Evolutionary conservation across 2,113 vertebrate genomes (phyloP).

Genomic region (Tyto alba): DNA sequence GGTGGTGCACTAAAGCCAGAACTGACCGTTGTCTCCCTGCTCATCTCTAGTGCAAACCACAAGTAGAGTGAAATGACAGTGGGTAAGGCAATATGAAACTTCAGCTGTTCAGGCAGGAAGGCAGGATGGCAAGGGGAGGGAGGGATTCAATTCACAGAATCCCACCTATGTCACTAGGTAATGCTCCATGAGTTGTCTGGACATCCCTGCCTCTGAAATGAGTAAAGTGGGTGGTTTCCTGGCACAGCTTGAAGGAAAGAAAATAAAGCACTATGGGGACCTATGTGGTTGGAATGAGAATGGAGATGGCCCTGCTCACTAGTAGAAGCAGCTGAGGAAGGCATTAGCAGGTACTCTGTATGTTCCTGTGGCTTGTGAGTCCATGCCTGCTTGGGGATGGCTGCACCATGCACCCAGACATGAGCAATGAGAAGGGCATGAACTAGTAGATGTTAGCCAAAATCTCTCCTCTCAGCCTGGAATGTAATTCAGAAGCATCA

Average conservation of each 20-base stretch:
- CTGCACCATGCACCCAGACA: neutral
- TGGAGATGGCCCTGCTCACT: neutral
- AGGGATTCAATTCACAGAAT: neutral
- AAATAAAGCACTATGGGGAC: neutral
- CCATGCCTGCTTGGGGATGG: neutral
- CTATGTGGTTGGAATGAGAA: neutral
- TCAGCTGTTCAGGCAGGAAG: neutral
- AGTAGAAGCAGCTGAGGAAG: neutral
- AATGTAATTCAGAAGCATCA: neutral
- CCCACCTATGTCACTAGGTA: neutral
- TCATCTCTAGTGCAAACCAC: neutral
- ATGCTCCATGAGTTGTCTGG: neutral
- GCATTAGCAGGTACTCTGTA: neutral
- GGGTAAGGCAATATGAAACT: neutral
- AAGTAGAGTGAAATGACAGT: neutral
- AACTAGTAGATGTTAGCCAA: neutral
- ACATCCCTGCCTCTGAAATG: neutral
- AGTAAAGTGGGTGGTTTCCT: neutral
- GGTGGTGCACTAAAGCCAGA: neutral
- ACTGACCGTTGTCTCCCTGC: neutral
- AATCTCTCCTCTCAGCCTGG: neutral
- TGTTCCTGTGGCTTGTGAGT: neutral
- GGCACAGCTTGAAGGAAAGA: neutral
- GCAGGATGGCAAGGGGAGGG: neutral
- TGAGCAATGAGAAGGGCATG: neutral